phyloP scores from a whole-genome alignment of 2,797 vertebrate genomes.

The Xerus rutilus region DNA sequence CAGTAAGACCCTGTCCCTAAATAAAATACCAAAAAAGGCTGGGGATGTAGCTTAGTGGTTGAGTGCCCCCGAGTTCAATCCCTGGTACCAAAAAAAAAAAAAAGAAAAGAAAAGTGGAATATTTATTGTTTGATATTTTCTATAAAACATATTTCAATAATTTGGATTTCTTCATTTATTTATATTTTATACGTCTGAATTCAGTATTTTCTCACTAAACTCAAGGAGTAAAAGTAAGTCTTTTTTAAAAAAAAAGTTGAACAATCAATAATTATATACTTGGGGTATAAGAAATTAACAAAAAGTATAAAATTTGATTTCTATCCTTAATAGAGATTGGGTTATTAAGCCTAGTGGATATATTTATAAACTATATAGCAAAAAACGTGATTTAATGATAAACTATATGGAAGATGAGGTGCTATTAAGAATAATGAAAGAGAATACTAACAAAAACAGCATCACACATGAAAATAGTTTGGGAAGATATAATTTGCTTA shows the following conservation, averaged over 20 bases:
- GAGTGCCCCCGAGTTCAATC: too few relatives aligned
- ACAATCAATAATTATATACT: background rate
- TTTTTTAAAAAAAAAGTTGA: conserved; percentile 36
- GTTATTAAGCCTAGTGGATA: conserved; percentile 24
- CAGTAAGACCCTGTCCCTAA: too few relatives aligned
- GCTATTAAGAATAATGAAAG: background rate
- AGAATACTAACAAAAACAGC: background rate
- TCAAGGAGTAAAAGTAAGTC: background rate
- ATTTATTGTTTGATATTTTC: background rate
- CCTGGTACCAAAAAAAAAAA: too few relatives aligned
- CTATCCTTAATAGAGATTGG: background rate
- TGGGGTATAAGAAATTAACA: background rate
- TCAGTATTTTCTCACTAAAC: conserved; percentile 25
- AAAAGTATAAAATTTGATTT: background rate
- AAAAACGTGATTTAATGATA: conserved; percentile 50
- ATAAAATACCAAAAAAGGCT: too few relatives aligned
- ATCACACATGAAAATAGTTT: background rate
- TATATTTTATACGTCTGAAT: conserved; percentile 21
- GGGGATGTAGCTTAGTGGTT: too few relatives aligned
- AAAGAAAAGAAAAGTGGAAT: background rate
- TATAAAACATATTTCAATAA: background rate
- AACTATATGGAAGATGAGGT: background rate
- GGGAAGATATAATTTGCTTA: conserved; percentile 5
- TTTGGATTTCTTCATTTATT: background rate
- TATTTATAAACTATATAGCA: background rate